Evolutionary conservation across 1,140 invertebrate genomes (phyloP).

Genomic region (Drosophila malerkotliana): DNA sequence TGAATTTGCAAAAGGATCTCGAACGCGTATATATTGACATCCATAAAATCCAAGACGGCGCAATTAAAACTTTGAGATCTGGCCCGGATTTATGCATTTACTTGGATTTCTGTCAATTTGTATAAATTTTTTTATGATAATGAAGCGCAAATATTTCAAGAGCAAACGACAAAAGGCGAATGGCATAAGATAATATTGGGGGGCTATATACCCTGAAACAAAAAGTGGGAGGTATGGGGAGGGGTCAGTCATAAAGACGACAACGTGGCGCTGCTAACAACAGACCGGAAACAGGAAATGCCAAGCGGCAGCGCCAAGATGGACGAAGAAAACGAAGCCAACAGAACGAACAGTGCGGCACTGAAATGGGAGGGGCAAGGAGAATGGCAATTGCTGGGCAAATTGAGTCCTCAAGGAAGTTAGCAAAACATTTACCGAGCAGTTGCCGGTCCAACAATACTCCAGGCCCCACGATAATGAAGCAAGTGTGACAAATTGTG

Average conservation of each 20-base stretch:
- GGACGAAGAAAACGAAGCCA: conserved; percentile 7
- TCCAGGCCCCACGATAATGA: conserved; percentile 23
- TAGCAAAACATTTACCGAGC: conserved; percentile 61
- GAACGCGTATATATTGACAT: conserved; percentile 37
- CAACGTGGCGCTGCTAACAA: conserved; percentile 63
- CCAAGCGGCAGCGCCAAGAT: conserved; percentile 68
- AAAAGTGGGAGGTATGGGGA: background rate
- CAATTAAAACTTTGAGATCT: conserved; percentile 69
- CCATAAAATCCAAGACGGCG: conserved; percentile 49
- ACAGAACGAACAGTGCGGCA: background rate
- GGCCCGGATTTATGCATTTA: conserved; percentile 38
- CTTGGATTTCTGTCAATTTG: conserved; percentile 62
- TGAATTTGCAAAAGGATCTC: conserved; percentile 37
- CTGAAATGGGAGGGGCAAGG: background rate
- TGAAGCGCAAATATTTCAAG: conserved; percentile 71
- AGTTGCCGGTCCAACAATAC: conserved; percentile 15
- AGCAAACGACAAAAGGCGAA: conserved; percentile 59
- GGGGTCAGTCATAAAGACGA: conserved; percentile 59
- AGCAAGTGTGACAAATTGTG: conserved; percentile 50
- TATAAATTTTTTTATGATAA: conserved; percentile 64
- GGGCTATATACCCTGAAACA: background rate
- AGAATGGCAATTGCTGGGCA: conserved; percentile 60
- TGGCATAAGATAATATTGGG: conserved; percentile 30
- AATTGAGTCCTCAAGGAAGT: conserved; percentile 56
- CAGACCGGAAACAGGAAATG: conserved; percentile 73